Evolutionary conservation across 1,140 invertebrate species (phyloP).

Genomic region (Steinernema khuongi): DNA sequence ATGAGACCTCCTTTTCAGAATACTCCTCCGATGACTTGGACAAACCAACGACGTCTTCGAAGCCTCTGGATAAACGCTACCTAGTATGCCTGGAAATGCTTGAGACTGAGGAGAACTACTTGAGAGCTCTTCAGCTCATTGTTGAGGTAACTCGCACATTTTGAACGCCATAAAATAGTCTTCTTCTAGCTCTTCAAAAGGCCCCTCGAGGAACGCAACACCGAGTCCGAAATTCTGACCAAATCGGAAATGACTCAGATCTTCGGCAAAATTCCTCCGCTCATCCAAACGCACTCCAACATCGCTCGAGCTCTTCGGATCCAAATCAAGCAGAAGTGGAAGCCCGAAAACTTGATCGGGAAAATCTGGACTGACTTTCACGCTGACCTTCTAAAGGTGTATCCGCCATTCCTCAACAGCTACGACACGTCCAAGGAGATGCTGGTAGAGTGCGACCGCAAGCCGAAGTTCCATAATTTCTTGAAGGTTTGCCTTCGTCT

Average conservation of each 20-base stretch:
- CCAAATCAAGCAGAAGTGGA: neutral
- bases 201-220: constrained; percentile 78
- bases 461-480: constrained; percentile 92
- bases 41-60: constrained; percentile 27
- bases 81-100: constrained; percentile 86
- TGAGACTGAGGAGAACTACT: constrained; percentile 94
- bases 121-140: constrained; percentile 84
- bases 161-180: constrained; percentile 10
- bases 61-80: constrained; percentile 70
- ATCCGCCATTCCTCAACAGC: constrained; percentile 94
- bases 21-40: constrained; percentile 33
- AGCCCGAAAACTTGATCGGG: neutral
- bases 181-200: constrained; percentile 78
- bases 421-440: constrained; percentile 92
- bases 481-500: constrained; percentile 70
- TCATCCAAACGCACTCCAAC: constrained; percentile 81
- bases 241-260: constrained; percentile 88
- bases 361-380: constrained; percentile 56
- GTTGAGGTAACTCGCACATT: constrained; percentile 67
- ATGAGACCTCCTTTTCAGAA: constrained; percentile 19
- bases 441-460: constrained; percentile 79
- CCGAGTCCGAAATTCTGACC: constrained; percentile 72
- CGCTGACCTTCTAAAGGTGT: constrained; percentile 76
- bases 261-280: constrained; percentile 88
- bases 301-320: constrained; percentile 68